phyloP scores from a whole-genome alignment of 2,113 vertebrate genomes.

The Arothron firmamentum region DNA sequence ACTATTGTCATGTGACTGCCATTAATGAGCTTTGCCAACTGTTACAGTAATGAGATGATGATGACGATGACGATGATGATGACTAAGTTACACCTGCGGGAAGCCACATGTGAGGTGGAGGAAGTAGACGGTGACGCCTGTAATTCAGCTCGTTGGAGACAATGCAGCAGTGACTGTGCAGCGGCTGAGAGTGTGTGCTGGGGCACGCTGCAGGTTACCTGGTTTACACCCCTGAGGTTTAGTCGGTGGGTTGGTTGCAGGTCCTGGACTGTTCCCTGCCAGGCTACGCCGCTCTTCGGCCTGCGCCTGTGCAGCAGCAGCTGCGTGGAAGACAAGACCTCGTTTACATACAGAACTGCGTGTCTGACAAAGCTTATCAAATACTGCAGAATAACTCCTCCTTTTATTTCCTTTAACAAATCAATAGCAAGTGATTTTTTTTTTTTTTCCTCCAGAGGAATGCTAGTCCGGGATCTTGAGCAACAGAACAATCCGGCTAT shows the following conservation, averaged over 20 bases:
- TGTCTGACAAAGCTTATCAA: slow-evolving; percentile 2
- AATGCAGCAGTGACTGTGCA: slow-evolving; percentile 17
- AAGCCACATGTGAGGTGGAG: slow-evolving; percentile 36
- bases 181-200: slow-evolving; percentile 27
- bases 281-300: slow-evolving; percentile 86
- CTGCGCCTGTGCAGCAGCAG: slow-evolving; percentile 86
- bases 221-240: slow-evolving; percentile 75
- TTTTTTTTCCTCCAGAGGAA: slow-evolving; percentile 34
- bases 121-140: slow-evolving; percentile 34
- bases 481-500: slow-evolving; percentile 56
- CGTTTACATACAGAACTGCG: slow-evolving; percentile 6
- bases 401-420: not conserved
- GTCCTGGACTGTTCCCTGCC: slow-evolving; percentile 67
- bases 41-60: slow-evolving; percentile 54
- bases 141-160: slow-evolving; percentile 31
- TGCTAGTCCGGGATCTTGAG: slow-evolving; percentile 39
- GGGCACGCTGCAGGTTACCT: slow-evolving; percentile 74
- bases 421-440: not conserved
- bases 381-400: not conserved
- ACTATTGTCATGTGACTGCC: slow-evolving; percentile 49
- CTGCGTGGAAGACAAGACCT: slow-evolving; percentile 59
- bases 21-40: slow-evolving; percentile 54
- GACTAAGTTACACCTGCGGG: slow-evolving; percentile 35
- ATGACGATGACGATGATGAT: too few species aligned
- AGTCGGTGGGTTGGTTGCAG: slow-evolving; percentile 58